A percentile compares a stretch with the other conserved stretches of the same genome.
phyloP scores from a whole-genome alignment of 1,140 invertebrate genomes.

The Calycopis cecrops region DNA sequence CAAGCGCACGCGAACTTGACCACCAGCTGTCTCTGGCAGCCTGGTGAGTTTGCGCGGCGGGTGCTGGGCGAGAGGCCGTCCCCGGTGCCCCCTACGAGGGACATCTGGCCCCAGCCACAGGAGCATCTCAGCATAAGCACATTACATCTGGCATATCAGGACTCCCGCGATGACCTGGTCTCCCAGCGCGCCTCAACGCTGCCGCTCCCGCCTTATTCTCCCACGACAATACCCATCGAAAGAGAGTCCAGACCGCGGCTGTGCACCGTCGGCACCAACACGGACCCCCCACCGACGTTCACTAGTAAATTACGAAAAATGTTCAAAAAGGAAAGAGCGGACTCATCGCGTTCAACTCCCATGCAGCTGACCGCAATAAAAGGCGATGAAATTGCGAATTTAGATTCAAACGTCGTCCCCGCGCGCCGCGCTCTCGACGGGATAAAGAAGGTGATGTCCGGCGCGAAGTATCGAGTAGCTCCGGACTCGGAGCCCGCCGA shows the following conservation, averaged over 20 bases:
- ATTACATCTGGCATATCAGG: slow-evolving; percentile 56
- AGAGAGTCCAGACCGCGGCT: slow-evolving; percentile 27
- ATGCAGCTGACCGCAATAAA: slow-evolving; percentile 23
- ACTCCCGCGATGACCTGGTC: slow-evolving; percentile 45
- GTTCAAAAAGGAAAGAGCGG: slow-evolving; percentile 33
- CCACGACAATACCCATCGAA: slow-evolving; percentile 37
- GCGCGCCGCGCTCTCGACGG: slow-evolving; percentile 40
- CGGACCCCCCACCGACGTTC: slow-evolving; percentile 50
- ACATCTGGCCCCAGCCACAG: slow-evolving; percentile 55
- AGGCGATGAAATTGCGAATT: slow-evolving; percentile 14
- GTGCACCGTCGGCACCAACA: slow-evolving; percentile 64
- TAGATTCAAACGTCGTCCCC: slow-evolving; percentile 35
- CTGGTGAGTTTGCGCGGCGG: slow-evolving; percentile 56
- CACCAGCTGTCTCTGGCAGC: slow-evolving; percentile 62
- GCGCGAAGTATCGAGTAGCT: slow-evolving; percentile 54
- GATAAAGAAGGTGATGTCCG: slow-evolving; percentile 49
- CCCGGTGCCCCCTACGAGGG: slow-evolving; percentile 60
- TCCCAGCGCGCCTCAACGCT: slow-evolving; percentile 45
- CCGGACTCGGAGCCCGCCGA: slow-evolving; percentile 47
- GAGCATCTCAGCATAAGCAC: slow-evolving; percentile 63
- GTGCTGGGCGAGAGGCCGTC: slow-evolving; percentile 63
- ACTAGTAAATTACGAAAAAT: slow-evolving; percentile 30
- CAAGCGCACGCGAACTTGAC: slow-evolving; percentile 62
- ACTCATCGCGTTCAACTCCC: slow-evolving; percentile 30
- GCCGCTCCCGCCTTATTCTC: slow-evolving; percentile 39